Evolutionary conservation across 1,140 invertebrate genomes (phyloP), one percentile per base, ranked within the genome.

Genomic region (Zaprionus kolodkinae): DNA sequence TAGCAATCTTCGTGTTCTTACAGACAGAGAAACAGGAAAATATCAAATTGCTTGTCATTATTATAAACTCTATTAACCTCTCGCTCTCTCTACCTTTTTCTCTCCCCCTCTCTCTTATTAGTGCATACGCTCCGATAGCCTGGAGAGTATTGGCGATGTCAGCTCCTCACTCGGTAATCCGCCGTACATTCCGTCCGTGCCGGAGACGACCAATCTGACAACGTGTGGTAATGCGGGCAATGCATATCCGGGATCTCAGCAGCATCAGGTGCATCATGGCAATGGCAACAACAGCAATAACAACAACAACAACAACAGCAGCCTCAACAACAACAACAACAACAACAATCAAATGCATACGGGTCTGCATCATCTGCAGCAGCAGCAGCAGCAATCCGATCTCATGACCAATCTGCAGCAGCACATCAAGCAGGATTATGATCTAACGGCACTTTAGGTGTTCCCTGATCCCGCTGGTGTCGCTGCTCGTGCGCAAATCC

Each of bases 361-460:
- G 48, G 75, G 66, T 55, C 71, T 86, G 52, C 91, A 79, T 68
- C 75, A 76, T n/a, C 78, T 94, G 12, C 82, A 82, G 5, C 80
- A 86, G 12, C 86, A 94, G 13, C 80, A 80, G 7, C 78, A 84
- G 54, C 79, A 84, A 86, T 81, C 83, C 71, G 90, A 91, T 88
- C 78, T 89, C 78, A 88, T 92, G 81, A 74, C 70, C 76, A 91
- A 90, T 76, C 79, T 91, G 63, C 87, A 92, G 68, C 78, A 91
- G 43, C 90, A 94, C 55, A 95, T 96, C 71, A 96, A 96, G 93
- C 95, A 95, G 59, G 96, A 96, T 78, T 96, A 96, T 78, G 96
- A 95, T 63, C 94, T 96, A 40, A 96, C 96, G 61, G 93, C 95
- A 9, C 94, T 96, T 93, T 96, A 96, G 95, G 72, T 76, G 13